phyloP scores from a whole-genome alignment of 1,140 invertebrate species.

The Linepithema humile region DNA sequence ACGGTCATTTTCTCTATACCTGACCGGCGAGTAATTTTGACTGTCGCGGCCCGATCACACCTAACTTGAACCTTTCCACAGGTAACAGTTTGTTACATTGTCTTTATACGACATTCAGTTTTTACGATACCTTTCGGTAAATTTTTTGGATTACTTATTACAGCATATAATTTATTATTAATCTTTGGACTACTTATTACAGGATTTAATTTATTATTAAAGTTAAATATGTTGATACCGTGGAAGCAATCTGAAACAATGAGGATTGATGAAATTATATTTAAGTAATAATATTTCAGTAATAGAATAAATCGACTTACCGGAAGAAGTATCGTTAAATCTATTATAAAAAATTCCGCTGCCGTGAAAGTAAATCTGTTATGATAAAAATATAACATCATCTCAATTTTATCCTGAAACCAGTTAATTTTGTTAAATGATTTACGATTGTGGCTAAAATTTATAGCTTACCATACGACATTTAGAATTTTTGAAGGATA shows the following conservation, averaged over 20 bases:
- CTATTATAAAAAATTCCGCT: background rate
- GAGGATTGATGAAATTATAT: slow-evolving; percentile 1
- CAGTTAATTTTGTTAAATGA: background rate
- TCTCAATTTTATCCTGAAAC: slow-evolving; percentile 22
- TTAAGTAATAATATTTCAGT: background rate
- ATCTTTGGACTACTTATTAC: too few species aligned
- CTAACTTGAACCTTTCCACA: too few species aligned
- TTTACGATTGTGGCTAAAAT: too few species aligned
- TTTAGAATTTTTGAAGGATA: background rate
- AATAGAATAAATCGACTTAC: background rate
- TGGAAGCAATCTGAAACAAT: background rate
- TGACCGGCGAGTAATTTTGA: too few species aligned
- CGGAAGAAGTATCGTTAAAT: slow-evolving; percentile 6
- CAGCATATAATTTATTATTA: background rate
- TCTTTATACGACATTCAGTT: background rate
- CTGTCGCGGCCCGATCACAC: too few species aligned
- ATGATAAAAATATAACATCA: slow-evolving; percentile 44
- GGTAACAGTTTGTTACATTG: background rate
- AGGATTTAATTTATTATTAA: slow-evolving; percentile 10
- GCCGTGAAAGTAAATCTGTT: slow-evolving; percentile 22
- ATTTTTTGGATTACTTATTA: background rate
- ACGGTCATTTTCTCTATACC: too few species aligned
- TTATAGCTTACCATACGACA: slow-evolving; percentile 12
- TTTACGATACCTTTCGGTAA: background rate
- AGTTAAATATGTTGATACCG: background rate